Percentiles rank a stretch among this genome's conserved stretches.
These are phyloP conservation scores for Etia nguti DNA, from an alignment of 2,113 vertebrate species.

Conservation along the genomic window DNA sequence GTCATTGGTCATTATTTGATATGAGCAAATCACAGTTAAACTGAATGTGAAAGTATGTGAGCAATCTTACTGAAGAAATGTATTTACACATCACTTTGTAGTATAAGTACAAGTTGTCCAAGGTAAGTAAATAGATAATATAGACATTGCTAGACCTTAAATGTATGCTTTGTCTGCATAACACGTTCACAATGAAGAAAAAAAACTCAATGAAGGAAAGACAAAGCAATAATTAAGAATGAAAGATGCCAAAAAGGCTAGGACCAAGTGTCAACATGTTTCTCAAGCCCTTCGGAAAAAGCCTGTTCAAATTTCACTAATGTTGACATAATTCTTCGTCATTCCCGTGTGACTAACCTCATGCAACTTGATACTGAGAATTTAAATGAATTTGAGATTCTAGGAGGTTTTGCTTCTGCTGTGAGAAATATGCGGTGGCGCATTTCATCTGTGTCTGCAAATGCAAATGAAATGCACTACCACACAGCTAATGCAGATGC, in stretches of 20 bases:
- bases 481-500: neutral
- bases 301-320: neutral
- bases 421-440: neutral
- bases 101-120: neutral
- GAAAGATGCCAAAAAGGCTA: neutral
- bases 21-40: constrained; percentile 27
- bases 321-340: neutral
- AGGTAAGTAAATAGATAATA: neutral
- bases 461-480: neutral
- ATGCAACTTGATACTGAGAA: neutral
- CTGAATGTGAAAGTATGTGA: neutral
- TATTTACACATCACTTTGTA: neutral
- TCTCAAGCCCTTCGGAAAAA: neutral
- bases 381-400: neutral
- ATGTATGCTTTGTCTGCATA: constrained; percentile 5
- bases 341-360: neutral
- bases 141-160: neutral
- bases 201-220: neutral
- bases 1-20: constrained; percentile 33
- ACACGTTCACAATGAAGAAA: neutral
- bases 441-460: neutral
- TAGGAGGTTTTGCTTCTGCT: neutral
- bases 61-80: neutral
- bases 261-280: neutral
- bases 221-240: neutral